phyloP scores from a whole-genome alignment of 2,797 vertebrate genomes.

The Paguma larvata region DNA sequence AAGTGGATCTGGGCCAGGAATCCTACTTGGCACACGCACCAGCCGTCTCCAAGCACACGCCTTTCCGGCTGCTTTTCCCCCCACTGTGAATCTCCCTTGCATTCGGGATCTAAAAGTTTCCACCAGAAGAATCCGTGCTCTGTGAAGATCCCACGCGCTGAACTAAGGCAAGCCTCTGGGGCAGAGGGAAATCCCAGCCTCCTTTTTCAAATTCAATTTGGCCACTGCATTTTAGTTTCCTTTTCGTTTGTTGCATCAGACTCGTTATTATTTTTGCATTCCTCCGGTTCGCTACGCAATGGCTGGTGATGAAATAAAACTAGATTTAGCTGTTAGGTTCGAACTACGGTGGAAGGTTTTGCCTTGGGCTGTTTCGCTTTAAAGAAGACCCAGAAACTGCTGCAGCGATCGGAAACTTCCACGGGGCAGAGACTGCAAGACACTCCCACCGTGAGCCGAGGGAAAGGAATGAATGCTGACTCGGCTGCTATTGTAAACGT shows the following conservation, averaged over 20 bases:
- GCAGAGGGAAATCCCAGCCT: background rate
- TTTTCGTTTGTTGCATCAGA: constrained; percentile 62
- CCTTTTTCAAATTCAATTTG: background rate
- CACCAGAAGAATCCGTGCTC: background rate
- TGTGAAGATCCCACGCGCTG: accelerated
- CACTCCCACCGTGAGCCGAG: accelerated
- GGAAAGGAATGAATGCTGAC: background rate
- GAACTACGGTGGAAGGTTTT: background rate
- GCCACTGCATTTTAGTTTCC: constrained; percentile 55
- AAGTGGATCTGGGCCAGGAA: background rate
- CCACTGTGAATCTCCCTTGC: background rate
- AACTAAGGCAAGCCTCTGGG: background rate
- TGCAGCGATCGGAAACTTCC: background rate
- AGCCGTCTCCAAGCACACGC: background rate
- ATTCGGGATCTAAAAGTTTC: background rate
- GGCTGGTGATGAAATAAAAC: constrained; percentile 29
- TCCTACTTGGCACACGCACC: background rate
- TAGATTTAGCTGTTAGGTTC: background rate
- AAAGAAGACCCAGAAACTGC: background rate
- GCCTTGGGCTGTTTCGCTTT: constrained; percentile 45
- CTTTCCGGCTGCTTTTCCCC: background rate
- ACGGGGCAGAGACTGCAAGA: background rate
- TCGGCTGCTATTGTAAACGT: background rate
- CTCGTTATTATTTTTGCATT: background rate
- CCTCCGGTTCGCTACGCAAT: accelerated